Conservation (phyloP, 2,113 vertebrate genomes). For the Microtus ochrogaster region DNA sequence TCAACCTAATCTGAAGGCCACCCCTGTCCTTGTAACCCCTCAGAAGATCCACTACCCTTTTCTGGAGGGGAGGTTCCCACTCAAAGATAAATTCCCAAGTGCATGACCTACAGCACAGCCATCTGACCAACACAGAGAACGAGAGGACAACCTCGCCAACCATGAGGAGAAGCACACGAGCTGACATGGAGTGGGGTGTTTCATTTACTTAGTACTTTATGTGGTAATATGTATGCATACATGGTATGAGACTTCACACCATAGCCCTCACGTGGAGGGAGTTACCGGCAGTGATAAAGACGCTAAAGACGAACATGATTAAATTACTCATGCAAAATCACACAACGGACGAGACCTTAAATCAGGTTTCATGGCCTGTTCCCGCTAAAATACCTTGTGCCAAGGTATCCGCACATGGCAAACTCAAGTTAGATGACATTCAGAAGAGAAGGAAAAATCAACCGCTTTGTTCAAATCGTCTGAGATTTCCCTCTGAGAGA, state of each 20-base stretch:
- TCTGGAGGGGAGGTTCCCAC: not conserved
- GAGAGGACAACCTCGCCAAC: not conserved
- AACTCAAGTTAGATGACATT: not conserved
- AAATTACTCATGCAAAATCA: not conserved
- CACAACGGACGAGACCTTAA: not conserved
- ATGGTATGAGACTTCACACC: not conserved
- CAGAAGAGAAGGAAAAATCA: constrained; percentile 16
- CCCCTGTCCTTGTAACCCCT: not conserved
- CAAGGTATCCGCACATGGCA: not conserved
- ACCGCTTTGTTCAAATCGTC: not conserved
- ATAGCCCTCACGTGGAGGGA: not conserved
- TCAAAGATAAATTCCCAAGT: not conserved
- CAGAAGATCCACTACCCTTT: not conserved
- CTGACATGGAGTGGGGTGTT: rapidly evolving
- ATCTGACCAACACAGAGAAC: not conserved
- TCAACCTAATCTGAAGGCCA: not conserved
- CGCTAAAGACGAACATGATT: not conserved
- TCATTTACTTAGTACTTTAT: no score
- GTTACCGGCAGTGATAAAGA: not conserved
- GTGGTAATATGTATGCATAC: not conserved
- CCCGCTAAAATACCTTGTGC: not conserved
- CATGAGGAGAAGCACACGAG: not conserved
- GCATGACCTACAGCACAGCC: no score
- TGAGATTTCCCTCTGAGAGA: not conserved
- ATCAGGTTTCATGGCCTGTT: not conserved